Conservation (phyloP, 2,797 vertebrate genomes). For the Dicrostonyx torquatus region DNA sequence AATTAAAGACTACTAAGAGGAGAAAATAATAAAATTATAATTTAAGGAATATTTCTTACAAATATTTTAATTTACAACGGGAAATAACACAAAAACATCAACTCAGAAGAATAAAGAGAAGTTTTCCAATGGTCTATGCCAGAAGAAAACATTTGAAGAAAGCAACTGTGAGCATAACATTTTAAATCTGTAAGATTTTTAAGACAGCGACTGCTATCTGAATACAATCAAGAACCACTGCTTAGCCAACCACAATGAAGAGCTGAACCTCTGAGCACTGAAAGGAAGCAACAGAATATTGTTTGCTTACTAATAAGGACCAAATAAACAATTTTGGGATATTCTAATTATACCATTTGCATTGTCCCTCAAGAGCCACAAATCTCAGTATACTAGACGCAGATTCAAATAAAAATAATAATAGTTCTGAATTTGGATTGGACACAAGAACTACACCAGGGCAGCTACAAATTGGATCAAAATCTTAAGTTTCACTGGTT, state of each 20-base stretch:
- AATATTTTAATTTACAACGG: background rate
- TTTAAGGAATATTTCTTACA: background rate
- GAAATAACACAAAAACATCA: background rate
- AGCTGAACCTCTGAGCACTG: background rate
- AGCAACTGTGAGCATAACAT: constrained; percentile 8
- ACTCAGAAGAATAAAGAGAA: background rate
- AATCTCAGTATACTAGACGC: background rate
- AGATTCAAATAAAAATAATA: constrained; percentile 27
- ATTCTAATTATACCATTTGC: background rate
- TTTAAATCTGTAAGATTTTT: constrained; percentile 1
- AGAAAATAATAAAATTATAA: constrained; percentile 31
- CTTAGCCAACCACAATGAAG: constrained; percentile 30
- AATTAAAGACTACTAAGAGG: background rate
- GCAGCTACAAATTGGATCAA: constrained; percentile 26
- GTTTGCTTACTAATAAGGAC: constrained; percentile 4
- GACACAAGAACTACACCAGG: background rate
- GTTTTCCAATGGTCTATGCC: constrained; percentile 23
- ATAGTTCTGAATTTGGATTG: constrained; percentile 1
- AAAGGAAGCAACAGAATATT: constrained; percentile 2
- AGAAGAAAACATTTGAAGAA: constrained; percentile 44
- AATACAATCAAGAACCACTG: constrained; percentile 15
- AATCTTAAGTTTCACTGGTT: background rate
- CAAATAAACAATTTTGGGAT: background rate
- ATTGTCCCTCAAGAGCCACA: background rate
- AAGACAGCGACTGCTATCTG: background rate